Evolutionary conservation across 2,113 vertebrate genomes (phyloP).

Genomic region (Isichthys henryi): DNA sequence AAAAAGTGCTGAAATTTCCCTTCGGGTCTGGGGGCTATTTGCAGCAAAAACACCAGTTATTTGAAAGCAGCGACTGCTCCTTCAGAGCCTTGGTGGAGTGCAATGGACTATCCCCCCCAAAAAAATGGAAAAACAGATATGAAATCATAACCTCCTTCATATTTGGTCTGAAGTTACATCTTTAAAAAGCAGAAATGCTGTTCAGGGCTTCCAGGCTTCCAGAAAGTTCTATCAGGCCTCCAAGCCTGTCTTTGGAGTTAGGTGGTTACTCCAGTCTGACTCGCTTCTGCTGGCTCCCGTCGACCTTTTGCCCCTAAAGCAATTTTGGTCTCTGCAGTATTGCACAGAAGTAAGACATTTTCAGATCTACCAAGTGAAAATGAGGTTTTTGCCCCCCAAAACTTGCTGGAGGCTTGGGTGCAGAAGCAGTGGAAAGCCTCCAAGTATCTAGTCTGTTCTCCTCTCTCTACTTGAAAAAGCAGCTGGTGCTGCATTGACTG

Average conservation of each 20-base stretch:
- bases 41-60: neutral
- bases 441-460: neutral
- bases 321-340: constrained; percentile 55
- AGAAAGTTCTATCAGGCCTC: neutral
- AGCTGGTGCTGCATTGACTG: constrained; percentile 14
- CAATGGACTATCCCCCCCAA: neutral
- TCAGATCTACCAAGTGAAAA: constrained; percentile 58
- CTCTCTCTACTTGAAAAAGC: constrained; percentile 29
- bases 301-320: neutral
- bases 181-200: neutral
- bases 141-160: neutral
- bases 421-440: constrained; percentile 33
- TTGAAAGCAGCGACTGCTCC: neutral
- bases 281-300: neutral
- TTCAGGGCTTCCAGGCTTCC: neutral
- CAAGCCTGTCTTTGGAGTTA: neutral
- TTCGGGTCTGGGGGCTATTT: neutral
- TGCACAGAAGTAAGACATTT: constrained; percentile 73
- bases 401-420: constrained; percentile 34
- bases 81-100: neutral
- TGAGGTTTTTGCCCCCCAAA: constrained; percentile 44
- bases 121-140: neutral
- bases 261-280: neutral
- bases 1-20: neutral
- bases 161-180: neutral